phyloP scores from a whole-genome alignment of 2,888 invertebrate genomes.

The Drosophila silvestris region DNA sequence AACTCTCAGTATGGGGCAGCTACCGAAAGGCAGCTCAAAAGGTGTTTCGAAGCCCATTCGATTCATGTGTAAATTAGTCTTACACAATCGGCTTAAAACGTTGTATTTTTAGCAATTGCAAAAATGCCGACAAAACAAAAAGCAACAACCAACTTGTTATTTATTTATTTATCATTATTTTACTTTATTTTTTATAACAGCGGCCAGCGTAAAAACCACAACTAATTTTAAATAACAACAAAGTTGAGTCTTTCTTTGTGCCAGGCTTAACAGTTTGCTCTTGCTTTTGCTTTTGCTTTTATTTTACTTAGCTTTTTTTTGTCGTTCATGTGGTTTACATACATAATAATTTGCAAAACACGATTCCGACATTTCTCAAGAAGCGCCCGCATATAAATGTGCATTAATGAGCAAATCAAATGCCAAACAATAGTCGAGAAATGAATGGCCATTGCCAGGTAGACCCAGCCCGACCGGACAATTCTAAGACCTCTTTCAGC shows the following conservation, averaged over 20 bases:
- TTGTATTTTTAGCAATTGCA: conserved; percentile 78
- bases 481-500: conserved; percentile 42
- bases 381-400: conserved; percentile 56
- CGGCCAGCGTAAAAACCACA: conserved; percentile 61
- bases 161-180: conserved; percentile 43
- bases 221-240: conserved; percentile 69
- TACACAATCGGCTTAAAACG: conserved; percentile 75
- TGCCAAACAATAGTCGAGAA: conserved; percentile 39
- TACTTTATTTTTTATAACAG: conserved; percentile 22
- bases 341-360: conserved; percentile 54
- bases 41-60: conserved; percentile 53
- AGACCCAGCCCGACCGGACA: conserved; percentile 6
- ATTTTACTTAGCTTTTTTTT: conserved; percentile 16
- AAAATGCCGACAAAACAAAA: conserved; percentile 53
- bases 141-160: conserved; percentile 38
- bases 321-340: conserved; percentile 28
- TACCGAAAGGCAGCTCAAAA: conserved; percentile 42
- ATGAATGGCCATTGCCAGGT: conserved; percentile 31
- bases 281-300: conserved; percentile 15
- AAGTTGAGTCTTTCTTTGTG: conserved; percentile 38
- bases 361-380: conserved; percentile 62
- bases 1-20: conserved; percentile 23
- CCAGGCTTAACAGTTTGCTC: conserved; percentile 15
- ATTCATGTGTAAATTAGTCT: conserved; percentile 79
- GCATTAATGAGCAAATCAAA: conserved; percentile 64